Evolutionary conservation across 1,140 invertebrate genomes (phyloP), one percentile per base, ranked within the genome.

Genomic region (Ceratina japonica): DNA sequence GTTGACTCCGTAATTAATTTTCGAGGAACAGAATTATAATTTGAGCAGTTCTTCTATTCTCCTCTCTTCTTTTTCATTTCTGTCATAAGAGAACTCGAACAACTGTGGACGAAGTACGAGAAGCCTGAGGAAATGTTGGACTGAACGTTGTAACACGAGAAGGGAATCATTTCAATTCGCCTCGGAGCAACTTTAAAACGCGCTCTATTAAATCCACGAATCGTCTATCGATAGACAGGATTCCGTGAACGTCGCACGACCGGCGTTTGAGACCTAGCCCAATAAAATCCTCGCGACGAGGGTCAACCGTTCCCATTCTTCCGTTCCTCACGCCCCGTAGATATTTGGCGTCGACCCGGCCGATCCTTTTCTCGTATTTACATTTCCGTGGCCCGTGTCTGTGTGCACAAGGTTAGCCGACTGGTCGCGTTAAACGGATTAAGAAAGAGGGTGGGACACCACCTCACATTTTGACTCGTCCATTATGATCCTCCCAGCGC

Each of bases 361-460:
- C 24, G 73, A 62, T 81, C 44, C 64, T 84, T 81, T 56, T 65
- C 51, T 44, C 27, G 52, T 84, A 65, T 84, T 84, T 84, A 75
- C 82, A 65, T 75, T 80, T 37, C 58, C 52, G 68, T 61, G 64
- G 10, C 37, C 37, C 37, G 37, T 44, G 37, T 44, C 37, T 44
- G 65, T 69, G 61, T 54, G 71, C 70, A n/a, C 79, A 52, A 49
- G 69, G 24, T 49, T 24, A 13, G 22, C 49, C 22, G 52, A 66
- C 54, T 59, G 62, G 56, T 31, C 15, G 20, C 71, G 82, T 81
- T 84, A 84, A 85, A 81, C 79, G 58, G 82, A 85, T 85, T 75
- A 82, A 70, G 63, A 58, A 63, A 18, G 44, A 18, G 72, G 54
- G 73, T 4, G 71, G 51, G 81, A 65, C 51, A 65, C 51, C 54